Conservation (phyloP, 2,113 vertebrate species). For the Marmota flaviventris region DNA sequence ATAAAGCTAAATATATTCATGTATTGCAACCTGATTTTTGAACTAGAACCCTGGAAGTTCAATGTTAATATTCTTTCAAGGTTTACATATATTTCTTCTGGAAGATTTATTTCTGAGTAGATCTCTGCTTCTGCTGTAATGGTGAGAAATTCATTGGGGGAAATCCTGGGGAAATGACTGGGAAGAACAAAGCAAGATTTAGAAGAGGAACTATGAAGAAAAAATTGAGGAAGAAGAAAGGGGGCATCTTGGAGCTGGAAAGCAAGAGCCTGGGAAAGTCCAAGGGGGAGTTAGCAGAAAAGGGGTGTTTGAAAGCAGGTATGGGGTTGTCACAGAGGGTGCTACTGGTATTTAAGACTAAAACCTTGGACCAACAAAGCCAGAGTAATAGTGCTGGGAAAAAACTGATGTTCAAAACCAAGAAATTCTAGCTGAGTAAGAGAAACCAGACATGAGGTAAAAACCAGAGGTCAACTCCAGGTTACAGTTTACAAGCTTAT, state of each 20-base stretch:
- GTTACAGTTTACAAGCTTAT: background rate
- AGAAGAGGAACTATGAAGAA: background rate
- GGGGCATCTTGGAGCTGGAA: background rate
- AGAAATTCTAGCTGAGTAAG: background rate
- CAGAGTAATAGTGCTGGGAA: background rate
- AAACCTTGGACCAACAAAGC: background rate
- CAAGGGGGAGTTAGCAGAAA: background rate
- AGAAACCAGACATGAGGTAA: background rate
- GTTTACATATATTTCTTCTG: background rate
- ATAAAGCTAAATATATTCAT: background rate
- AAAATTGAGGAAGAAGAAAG: background rate
- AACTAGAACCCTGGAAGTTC: background rate
- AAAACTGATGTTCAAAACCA: background rate
- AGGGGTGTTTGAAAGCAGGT: background rate
- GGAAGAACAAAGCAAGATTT: background rate
- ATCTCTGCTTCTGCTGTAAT: background rate
- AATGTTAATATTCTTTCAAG: background rate
- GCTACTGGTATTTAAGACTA: background rate
- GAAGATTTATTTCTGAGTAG: background rate
- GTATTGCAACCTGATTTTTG: background rate
- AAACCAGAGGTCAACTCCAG: slow-evolving; percentile 47
- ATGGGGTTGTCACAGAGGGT: background rate
- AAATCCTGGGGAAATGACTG: background rate
- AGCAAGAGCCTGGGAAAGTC: background rate
- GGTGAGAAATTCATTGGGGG: background rate